Conservation (phyloP, 2,113 vertebrate species). For the Passer montanus region DNA sequence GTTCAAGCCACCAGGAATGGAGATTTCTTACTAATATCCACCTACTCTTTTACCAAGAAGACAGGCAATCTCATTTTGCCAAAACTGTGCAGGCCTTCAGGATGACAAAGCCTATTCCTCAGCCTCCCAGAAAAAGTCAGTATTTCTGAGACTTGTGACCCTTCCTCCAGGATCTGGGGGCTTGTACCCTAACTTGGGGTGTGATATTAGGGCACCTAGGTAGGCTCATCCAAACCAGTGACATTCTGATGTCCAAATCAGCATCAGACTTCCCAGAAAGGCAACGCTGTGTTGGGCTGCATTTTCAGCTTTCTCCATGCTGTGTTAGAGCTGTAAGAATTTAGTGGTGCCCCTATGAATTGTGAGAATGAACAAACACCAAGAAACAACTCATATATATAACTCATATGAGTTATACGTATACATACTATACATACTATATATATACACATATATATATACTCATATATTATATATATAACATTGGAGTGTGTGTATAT, state of each 20-base stretch:
- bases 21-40: not conserved
- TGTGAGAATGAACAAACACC: not conserved
- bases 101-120: not conserved
- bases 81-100: not conserved
- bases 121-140: not conserved
- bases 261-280: not conserved
- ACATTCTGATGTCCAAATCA: not conserved
- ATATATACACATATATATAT: too few relatives aligned
- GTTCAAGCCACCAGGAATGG: not conserved
- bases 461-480: too few relatives aligned
- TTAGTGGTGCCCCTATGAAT: not conserved
- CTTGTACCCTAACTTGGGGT: not conserved
- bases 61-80: not conserved
- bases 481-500: too few relatives aligned
- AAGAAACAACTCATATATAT: not conserved
- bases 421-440: too few relatives aligned
- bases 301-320: not conserved
- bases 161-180: not conserved
- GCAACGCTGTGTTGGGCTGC: not conserved
- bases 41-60: not conserved
- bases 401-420: too few relatives aligned
- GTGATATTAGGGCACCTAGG: too few relatives aligned
- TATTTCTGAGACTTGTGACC: not conserved
- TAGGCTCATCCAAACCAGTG: not conserved
- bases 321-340: not conserved